phyloP scores from a whole-genome alignment of 53 echinoderm and acorn worm species.

The Echinometra lucunter region DNA sequence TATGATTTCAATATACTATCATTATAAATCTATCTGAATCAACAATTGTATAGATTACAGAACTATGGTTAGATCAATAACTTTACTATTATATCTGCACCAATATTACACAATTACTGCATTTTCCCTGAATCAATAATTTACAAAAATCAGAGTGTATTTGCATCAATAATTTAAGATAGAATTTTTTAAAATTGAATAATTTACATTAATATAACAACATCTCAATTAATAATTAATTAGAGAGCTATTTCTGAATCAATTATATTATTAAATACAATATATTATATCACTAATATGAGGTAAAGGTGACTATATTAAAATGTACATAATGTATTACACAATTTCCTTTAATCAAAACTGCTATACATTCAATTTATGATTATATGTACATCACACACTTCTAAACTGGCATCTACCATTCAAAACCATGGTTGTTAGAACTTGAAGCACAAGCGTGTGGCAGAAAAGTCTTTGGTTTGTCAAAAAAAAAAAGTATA shows the following conservation, averaged over 20 bases:
- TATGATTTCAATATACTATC: neutral
- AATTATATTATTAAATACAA: slow-evolving; percentile 1
- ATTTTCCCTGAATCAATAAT: slow-evolving; percentile 22
- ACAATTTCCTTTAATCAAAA: neutral
- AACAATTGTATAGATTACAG: neutral
- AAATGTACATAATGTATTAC: too few species aligned
- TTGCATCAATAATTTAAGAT: neutral
- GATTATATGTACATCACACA: neutral
- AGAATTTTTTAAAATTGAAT: neutral
- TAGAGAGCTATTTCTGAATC: neutral
- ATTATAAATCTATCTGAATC: neutral
- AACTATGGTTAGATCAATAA: neutral
- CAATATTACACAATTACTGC: neutral
- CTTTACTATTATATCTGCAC: neutral
- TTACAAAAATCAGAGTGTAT: neutral
- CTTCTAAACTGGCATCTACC: too few species aligned
- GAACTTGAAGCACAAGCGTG: too few species aligned
- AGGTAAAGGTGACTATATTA: neutral
- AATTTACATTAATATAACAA: slow-evolving; percentile 12
- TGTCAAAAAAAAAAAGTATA: neutral
- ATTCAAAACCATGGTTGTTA: too few species aligned
- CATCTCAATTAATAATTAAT: slow-evolving; percentile 23
- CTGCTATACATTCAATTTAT: neutral
- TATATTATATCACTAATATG: neutral
- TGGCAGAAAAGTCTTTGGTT: neutral